Percentiles rank a stretch among this genome's conserved stretches.
phyloP scores from a whole-genome alignment of 92 coral and sea anemone species.

The Siderastrea radians region DNA sequence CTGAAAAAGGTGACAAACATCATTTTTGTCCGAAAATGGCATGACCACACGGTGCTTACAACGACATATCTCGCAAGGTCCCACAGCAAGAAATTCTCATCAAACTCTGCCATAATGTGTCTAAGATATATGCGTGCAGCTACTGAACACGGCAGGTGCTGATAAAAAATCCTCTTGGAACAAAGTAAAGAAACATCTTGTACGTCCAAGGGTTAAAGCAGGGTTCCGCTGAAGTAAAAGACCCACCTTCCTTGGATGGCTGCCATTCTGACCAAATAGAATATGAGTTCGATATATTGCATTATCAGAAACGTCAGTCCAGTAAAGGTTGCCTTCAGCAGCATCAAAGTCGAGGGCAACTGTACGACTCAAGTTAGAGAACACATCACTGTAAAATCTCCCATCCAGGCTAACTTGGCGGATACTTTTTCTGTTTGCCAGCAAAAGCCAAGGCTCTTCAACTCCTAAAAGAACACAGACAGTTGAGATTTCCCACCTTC shows the following conservation, averaged over 20 bases:
- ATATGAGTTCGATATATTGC: conserved; percentile 71
- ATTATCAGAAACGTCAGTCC: conserved; percentile 88
- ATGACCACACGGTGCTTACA: too few species aligned
- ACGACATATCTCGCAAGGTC: too few species aligned
- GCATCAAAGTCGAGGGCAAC: conserved; percentile 90
- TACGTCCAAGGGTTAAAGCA: background rate
- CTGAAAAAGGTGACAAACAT: too few species aligned
- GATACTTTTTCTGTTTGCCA: conserved; percentile 80
- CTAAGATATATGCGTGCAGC: too few species aligned
- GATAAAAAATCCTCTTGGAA: too few species aligned
- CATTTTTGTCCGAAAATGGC: too few species aligned
- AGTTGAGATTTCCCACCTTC: background rate
- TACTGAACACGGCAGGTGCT: too few species aligned
- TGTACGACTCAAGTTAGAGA: conserved; percentile 75
- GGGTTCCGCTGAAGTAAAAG: background rate
- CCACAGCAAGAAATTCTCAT: too few species aligned
- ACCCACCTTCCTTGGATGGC: conserved; percentile 40
- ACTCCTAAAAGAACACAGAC: conserved; percentile 51
- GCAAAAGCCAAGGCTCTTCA: conserved; percentile 75
- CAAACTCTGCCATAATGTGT: too few species aligned
- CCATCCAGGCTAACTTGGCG: conserved; percentile 73
- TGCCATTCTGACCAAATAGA: conserved; percentile 10
- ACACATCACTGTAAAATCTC: conserved; percentile 42
- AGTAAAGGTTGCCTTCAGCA: conserved; percentile 72
- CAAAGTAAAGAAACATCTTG: too few species aligned